These are phyloP conservation scores for Ibycter americanus DNA, from an alignment of 2,797 vertebrate species.

Conservation along the genomic window DNA sequence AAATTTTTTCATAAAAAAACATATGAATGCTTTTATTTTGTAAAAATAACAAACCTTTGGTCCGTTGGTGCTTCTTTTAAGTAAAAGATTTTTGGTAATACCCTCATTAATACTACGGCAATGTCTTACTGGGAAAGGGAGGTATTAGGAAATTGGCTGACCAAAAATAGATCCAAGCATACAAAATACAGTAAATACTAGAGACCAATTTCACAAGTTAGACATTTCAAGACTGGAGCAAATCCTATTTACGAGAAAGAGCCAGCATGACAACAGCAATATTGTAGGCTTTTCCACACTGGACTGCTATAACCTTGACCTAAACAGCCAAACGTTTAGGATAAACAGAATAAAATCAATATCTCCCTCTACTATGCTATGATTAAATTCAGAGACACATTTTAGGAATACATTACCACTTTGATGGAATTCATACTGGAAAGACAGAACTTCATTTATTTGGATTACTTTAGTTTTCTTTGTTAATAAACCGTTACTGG, in stretches of 20 bases:
- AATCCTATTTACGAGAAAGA: background rate
- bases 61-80: background rate
- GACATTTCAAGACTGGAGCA: background rate
- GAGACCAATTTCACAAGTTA: background rate
- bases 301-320: background rate
- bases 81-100: background rate
- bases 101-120: background rate
- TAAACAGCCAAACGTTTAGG: background rate
- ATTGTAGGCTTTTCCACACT: background rate
- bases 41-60: background rate
- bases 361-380: background rate
- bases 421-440: background rate
- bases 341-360: background rate
- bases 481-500: background rate
- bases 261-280: background rate
- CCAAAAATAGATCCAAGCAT: background rate
- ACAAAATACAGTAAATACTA: background rate
- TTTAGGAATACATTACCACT: background rate
- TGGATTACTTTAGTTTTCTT: background rate
- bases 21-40: too few species aligned
- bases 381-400: background rate
- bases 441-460: background rate
- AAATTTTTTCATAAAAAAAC: too few species aligned
- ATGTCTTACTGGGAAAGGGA: background rate
- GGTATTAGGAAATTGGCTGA: background rate